phyloP scores from a whole-genome alignment of 1,140 invertebrate genomes.

The Eupristina koningsbergeri region DNA sequence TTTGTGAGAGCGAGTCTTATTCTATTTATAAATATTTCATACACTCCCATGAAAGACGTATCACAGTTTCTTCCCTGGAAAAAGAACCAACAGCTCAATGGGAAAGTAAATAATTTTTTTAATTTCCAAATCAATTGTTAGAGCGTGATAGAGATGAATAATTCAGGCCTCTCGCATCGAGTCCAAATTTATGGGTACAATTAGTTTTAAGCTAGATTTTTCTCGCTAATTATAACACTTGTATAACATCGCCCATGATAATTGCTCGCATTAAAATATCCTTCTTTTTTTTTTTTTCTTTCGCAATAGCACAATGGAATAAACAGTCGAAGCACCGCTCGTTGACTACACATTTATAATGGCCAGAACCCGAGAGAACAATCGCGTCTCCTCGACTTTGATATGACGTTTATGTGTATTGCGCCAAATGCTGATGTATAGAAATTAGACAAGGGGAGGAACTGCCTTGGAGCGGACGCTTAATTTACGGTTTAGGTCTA shows the following conservation, averaged over 20 bases:
- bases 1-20: too few species aligned
- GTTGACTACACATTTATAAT: background rate
- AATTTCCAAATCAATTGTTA: too few species aligned
- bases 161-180: too few species aligned
- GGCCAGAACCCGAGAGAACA: conserved; percentile 6
- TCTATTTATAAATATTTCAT: background rate
- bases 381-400: conserved; percentile 20
- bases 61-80: background rate
- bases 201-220: background rate
- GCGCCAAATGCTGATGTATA: background rate
- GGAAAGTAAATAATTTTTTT: background rate
- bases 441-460: background rate
- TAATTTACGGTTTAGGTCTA: conserved; percentile 41
- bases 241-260: background rate
- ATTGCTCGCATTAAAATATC: background rate
- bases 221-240: background rate
- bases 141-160: background rate
- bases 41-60: background rate
- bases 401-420: conserved; percentile 35
- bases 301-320: background rate
- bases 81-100: background rate
- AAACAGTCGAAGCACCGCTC: background rate
- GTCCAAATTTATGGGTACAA: background rate
- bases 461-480: background rate
- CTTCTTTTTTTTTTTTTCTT: background rate